Percentiles rank a stretch among this genome's conserved stretches.
These are phyloP conservation scores for Sylvia borin DNA, from an alignment of 2,797 vertebrate species.

Conservation along the genomic window DNA sequence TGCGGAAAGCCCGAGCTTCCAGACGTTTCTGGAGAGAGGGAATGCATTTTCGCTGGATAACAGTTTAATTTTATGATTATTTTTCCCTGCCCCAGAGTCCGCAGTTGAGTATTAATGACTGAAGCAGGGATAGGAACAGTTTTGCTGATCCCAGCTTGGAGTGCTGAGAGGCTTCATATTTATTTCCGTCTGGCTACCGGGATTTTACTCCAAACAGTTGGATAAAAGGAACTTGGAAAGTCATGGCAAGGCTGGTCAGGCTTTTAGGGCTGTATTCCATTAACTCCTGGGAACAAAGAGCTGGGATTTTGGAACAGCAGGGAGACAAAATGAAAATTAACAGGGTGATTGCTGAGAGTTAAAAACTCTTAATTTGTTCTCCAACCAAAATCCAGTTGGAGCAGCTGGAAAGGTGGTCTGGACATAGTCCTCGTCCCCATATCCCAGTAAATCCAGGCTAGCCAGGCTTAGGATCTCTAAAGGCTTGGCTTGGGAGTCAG, in stretches of 20 bases:
- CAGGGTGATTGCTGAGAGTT: not conserved
- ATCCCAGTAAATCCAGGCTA: not conserved
- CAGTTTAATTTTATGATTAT: slow-evolving; percentile 45
- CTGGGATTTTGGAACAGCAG: not conserved
- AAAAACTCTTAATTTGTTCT: not conserved
- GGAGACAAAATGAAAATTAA: not conserved
- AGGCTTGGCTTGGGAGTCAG: not conserved
- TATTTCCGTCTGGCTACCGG: not conserved
- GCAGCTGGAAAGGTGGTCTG: not conserved
- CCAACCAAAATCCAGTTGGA: not conserved
- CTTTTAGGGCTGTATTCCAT: not conserved
- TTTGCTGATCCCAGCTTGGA: not conserved
- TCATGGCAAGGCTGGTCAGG: not conserved
- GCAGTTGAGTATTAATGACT: not conserved
- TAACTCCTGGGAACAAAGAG: not conserved
- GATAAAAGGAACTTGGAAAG: not conserved
- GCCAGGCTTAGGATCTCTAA: not conserved
- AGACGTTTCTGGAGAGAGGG: slow-evolving; percentile 17
- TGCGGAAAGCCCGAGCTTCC: not conserved
- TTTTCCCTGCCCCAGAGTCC: not conserved
- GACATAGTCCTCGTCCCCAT: not conserved
- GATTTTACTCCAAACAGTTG: not conserved
- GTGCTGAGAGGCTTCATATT: not conserved
- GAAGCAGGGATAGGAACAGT: not conserved
- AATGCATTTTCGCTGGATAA: slow-evolving; percentile 26